Conservation (phyloP, 92 coral and sea anemone genomes). For the Diadumene lineata region DNA sequence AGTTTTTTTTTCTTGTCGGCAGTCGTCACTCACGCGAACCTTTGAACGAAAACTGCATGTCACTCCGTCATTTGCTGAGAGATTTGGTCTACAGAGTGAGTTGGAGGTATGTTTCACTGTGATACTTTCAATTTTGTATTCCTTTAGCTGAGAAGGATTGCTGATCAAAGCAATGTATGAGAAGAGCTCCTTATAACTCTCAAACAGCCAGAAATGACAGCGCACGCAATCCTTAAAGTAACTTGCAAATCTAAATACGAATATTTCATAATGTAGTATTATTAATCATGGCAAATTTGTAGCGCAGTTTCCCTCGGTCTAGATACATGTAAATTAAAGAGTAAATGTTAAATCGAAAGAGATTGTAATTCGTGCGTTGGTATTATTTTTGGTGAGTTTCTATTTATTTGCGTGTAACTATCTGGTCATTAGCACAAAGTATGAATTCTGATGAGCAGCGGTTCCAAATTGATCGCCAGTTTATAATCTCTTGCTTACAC, state of each 20-base stretch:
- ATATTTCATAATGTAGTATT: too few relatives aligned
- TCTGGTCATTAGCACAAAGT: background rate
- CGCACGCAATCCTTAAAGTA: background rate
- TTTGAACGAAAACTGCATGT: slow-evolving; percentile 76
- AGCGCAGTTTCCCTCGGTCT: too few relatives aligned
- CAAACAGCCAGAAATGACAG: background rate
- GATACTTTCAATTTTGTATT: too few relatives aligned
- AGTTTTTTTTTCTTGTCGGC: slow-evolving; percentile 30
- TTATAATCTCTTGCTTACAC: background rate
- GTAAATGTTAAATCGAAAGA: too few relatives aligned
- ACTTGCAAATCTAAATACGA: background rate
- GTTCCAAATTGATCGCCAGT: background rate
- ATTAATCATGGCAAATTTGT: too few relatives aligned
- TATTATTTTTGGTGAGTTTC: too few relatives aligned
- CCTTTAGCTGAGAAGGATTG: background rate
- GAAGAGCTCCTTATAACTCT: background rate
- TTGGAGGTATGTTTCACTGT: slow-evolving; percentile 88
- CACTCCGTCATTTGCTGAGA: slow-evolving; percentile 68
- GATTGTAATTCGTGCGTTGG: too few relatives aligned
- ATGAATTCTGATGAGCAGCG: background rate
- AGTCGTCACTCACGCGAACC: slow-evolving; percentile 87
- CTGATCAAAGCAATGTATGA: background rate
- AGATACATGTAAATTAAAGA: too few relatives aligned
- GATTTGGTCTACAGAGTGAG: slow-evolving; percentile 85
- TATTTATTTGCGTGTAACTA: too few relatives aligned